Evolutionary conservation across 2,888 invertebrate genomes (phyloP).

Genomic region (Agrilus cyanescens): DNA sequence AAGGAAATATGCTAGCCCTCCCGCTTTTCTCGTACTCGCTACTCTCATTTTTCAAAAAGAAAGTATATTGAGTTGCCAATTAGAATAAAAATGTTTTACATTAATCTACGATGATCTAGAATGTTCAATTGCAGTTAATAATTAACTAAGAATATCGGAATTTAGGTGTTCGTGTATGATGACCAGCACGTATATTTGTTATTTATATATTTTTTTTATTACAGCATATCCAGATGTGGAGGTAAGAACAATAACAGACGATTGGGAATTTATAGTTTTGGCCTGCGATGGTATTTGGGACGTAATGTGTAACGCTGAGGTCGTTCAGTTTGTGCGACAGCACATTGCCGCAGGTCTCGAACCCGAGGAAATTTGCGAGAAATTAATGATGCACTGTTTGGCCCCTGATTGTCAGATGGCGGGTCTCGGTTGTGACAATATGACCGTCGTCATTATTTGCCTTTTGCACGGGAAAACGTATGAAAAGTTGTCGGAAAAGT

Average conservation of each 20-base stretch:
- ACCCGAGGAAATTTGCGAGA: conserved; percentile 93
- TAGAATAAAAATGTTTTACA: too few species aligned
- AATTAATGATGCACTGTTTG: conserved; percentile 85
- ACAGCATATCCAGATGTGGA: conserved; percentile 89
- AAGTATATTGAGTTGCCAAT: too few species aligned
- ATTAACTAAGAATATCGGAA: too few species aligned
- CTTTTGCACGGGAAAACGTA: conserved; percentile 50
- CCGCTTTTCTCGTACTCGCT: too few species aligned
- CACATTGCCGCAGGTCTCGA: conserved; percentile 72
- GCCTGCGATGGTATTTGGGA: conserved; percentile 99
- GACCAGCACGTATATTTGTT: too few species aligned
- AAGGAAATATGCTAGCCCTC: too few species aligned
- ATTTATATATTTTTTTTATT: conserved; percentile 18
- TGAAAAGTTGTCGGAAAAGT: conserved; percentile 31
- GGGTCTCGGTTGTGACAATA: conserved; percentile 96
- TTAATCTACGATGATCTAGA: too few species aligned
- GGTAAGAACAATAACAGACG: conserved; percentile 64
- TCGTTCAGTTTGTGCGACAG: conserved; percentile 76
- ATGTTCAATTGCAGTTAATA: too few species aligned
- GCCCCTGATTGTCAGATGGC: conserved; percentile 96
- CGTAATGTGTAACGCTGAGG: conserved; percentile 91
- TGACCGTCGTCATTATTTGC: conserved; percentile 90
- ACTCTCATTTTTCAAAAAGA: too few species aligned
- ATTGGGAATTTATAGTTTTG: conserved; percentile 92
- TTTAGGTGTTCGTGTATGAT: too few species aligned